These are phyloP conservation scores for Ptyas mucosa DNA, from an alignment of 2,113 vertebrate genomes.

Conservation along the genomic window DNA sequence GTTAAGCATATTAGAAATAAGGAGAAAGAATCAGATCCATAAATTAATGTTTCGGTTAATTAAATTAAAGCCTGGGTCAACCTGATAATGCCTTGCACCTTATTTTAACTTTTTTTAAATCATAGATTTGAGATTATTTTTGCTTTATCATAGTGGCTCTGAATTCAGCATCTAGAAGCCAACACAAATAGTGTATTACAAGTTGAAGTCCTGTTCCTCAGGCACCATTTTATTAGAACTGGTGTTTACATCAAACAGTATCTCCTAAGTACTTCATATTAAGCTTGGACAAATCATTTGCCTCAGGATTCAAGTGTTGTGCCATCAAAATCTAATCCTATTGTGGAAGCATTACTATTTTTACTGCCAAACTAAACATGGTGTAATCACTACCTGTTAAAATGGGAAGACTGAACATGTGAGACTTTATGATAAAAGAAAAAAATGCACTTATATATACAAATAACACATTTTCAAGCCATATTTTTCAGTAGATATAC, in stretches of 20 bases:
- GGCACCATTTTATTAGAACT: slow-evolving; percentile 97
- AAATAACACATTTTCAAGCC: background rate
- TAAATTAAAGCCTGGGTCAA: background rate
- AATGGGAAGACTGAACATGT: slow-evolving; percentile 18
- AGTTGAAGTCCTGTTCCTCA: slow-evolving; percentile 89
- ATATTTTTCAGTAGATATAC: background rate
- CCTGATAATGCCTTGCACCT: background rate
- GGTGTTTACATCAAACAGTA: slow-evolving; percentile 97
- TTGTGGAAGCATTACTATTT: slow-evolving; percentile 83
- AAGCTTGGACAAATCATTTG: slow-evolving; percentile 99
- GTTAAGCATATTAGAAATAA: background rate
- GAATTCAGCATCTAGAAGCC: slow-evolving; percentile 78
- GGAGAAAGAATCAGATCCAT: background rate
- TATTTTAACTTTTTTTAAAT: slow-evolving; percentile 61
- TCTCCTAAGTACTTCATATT: slow-evolving; percentile 97
- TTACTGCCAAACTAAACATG: slow-evolving; percentile 91
- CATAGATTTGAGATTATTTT: slow-evolving; percentile 73
- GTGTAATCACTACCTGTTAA: slow-evolving; percentile 79
- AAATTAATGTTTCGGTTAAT: background rate
- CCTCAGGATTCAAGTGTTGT: slow-evolving; percentile 95
- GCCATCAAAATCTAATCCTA: slow-evolving; percentile 93
- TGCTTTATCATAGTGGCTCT: slow-evolving; percentile 80
- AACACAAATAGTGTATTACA: slow-evolving; percentile 91
- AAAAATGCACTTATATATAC: background rate
- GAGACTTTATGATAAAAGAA: slow-evolving; percentile 7